phyloP scores from a whole-genome alignment of 2,113 vertebrate species.

The Gopherus evgoodei region DNA sequence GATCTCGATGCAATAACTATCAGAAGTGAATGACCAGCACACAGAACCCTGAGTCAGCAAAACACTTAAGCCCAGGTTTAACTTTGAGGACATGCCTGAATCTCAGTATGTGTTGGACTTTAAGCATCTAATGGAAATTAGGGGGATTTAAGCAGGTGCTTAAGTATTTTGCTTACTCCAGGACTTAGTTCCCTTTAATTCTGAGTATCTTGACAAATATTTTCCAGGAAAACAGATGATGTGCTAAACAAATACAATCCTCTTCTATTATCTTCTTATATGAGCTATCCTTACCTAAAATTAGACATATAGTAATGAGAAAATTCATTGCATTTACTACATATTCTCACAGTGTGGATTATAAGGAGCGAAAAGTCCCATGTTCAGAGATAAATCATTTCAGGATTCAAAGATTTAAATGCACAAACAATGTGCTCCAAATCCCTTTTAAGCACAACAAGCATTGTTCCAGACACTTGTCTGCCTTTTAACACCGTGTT shows the following conservation, averaged over 20 bases:
- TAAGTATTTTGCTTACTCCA: not conserved
- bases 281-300: not conserved
- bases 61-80: not conserved
- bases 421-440: not conserved
- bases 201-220: not conserved
- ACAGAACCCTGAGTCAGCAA: not conserved
- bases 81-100: not conserved
- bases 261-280: not conserved
- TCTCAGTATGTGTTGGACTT: not conserved
- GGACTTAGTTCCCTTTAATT: not conserved
- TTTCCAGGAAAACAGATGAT: not conserved
- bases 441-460: not conserved
- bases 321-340: not conserved
- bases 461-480: not conserved
- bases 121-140: not conserved
- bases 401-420: not conserved
- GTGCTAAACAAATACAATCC: not conserved
- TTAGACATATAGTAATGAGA: not conserved
- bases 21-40: not conserved
- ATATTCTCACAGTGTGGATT: not conserved
- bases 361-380: not conserved
- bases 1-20: not conserved
- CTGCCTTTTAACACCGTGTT: conserved; percentile 9
- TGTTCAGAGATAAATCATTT: not conserved
- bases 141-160: not conserved